Base-by-base conservation (phyloP, 1,140 invertebrate species). In the Neodiprion lecontei region DNA sequence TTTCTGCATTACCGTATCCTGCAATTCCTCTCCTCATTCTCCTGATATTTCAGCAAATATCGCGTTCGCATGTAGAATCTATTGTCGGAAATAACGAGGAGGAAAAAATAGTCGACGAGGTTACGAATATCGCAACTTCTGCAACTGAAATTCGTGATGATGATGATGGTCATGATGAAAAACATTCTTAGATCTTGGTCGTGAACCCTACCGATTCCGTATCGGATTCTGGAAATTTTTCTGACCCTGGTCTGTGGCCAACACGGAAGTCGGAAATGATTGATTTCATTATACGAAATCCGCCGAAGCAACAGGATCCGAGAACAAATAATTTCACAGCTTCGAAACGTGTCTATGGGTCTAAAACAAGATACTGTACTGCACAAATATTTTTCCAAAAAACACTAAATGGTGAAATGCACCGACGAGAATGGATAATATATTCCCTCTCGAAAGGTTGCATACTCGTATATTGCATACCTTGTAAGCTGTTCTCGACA, bases 371-470 rank as follows among this genome's bases (percentile, higher is more conserved):
- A 66, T 47, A 67, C 21, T 65, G 72, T 53, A 72, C 72, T 28
- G 61, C 53, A 11, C 53, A 72, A 61, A 69, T 78, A 53, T 76
- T 78, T 70, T 70, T 72, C 66, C 66, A 66, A 66, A 50, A 76
- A 73, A 74, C 72, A 68, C 47, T 21, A 66, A 78, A 75, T 72
- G 70, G 74, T 48, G 76, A 78, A 70, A 67, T 69, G 49, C 28
- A 48, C 48, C 61, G 61, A 69, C 65, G 74, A 73, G 76, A 78
- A 65, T 78, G 69, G 76, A 66, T 76, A 69, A 21, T 75, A n/a
- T 78, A 76, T 73, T 78, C 76, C 14, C 49, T 65, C 14, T 76
- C 71, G 23, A 48, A 50, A 73, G 76, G 76, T 70, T 49, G 66
- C 40, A 67, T 73, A n/a, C n/a, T n/a, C n/a, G n/a, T n/a, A 61